A percentile compares a stretch with the other conserved stretches of the same genome.
Conservation (phyloP, 2,888 invertebrate species). For the Spodoptera picta region DNA sequence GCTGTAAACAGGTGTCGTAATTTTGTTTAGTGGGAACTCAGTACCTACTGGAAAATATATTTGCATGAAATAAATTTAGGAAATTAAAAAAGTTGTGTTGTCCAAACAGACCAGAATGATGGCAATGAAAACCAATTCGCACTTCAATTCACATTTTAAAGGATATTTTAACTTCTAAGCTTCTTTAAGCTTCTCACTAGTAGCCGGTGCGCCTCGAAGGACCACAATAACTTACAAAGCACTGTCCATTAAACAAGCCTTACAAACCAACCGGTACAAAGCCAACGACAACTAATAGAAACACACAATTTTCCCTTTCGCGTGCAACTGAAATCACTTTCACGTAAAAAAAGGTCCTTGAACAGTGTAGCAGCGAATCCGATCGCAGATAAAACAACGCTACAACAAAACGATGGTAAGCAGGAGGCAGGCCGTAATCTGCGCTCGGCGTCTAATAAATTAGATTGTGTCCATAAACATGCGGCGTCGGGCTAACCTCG, state of each 20-base stretch:
- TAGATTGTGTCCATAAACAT: constrained; percentile 78
- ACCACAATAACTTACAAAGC: not conserved
- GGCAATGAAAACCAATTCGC: too few species aligned
- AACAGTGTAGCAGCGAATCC: constrained; percentile 43
- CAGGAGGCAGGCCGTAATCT: constrained; percentile 64
- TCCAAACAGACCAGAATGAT: too few species aligned
- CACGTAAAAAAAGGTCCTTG: constrained; percentile 44
- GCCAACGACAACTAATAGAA: constrained; percentile 45
- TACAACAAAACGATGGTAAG: constrained; percentile 63
- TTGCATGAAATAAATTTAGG: too few species aligned
- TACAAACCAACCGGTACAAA: constrained; percentile 5
- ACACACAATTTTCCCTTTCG: constrained; percentile 49
- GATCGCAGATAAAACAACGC: constrained; percentile 54
- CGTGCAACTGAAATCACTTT: constrained; percentile 56
- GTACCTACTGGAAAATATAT: too few species aligned
- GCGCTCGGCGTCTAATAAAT: constrained; percentile 77
- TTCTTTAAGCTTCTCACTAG: too few species aligned
- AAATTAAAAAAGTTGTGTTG: too few species aligned
- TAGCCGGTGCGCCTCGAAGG: too few species aligned
- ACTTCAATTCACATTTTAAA: too few species aligned
- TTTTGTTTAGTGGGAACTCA: too few species aligned
- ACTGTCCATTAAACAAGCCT: constrained; percentile 5
- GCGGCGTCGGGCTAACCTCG: constrained; percentile 72
- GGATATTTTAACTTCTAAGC: too few species aligned
- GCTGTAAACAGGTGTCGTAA: too few species aligned